A percentile compares a stretch with the other conserved stretches of the same genome.
Conservation (phyloP, 1,140 invertebrate species). For the Bombyx mandarina region DNA sequence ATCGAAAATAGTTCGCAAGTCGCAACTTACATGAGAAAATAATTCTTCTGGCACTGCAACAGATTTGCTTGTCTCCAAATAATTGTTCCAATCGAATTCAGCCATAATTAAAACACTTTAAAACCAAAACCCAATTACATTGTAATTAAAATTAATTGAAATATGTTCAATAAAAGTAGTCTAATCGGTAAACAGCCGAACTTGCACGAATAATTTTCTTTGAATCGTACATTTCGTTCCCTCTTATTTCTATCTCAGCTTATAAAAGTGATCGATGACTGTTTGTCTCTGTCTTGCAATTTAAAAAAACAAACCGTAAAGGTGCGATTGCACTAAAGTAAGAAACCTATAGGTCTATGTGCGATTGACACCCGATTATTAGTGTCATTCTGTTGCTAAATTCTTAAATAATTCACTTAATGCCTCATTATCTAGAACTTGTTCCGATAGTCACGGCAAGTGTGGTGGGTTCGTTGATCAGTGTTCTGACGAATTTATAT, state of each 20-base stretch:
- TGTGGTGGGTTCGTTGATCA: no score
- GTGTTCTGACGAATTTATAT: no score
- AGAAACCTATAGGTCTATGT: no score
- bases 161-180: slow-evolving; percentile 21
- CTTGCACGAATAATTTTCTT: slow-evolving; percentile 35
- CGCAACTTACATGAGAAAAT: slow-evolving; percentile 62
- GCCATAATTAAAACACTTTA: slow-evolving; percentile 11
- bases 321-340: no score
- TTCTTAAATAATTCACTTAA: no score
- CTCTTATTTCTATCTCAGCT: slow-evolving; percentile 15
- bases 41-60: slow-evolving; percentile 59
- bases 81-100: slow-evolving; percentile 60
- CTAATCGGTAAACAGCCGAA: slow-evolving; percentile 24
- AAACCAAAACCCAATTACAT: slow-evolving; percentile 8
- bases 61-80: slow-evolving; percentile 54
- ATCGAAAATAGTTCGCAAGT: slow-evolving; percentile 6
- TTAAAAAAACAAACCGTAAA: no score
- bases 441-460: no score
- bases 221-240: slow-evolving; percentile 13
- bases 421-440: no score
- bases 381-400: no score
- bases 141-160: slow-evolving; percentile 15
- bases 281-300: not conserved
- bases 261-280: not conserved
- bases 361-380: no score